Base-by-base conservation (phyloP, 2,797 vertebrate species). In the Todus mexicanus region DNA sequence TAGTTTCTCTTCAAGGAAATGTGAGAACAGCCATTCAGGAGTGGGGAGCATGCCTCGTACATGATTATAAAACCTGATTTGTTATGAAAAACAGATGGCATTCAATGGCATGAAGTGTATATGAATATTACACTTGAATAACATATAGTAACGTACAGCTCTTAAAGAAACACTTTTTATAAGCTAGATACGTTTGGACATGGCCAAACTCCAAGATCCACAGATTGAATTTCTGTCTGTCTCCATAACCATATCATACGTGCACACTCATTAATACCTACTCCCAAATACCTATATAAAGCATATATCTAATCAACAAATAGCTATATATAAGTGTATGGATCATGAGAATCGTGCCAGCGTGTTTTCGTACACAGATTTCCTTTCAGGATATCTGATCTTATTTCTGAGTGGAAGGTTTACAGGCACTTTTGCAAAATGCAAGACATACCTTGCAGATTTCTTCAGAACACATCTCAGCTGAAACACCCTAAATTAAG, bases 81-180 rank as follows among this genome's bases (percentile, higher is more conserved):
- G 51, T 82, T 91, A 96, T 84, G 83, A 85, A 93, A 94, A 95
- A 7, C 94, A 95, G 93, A 95, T 96, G 94, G 85, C 89, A 73
- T 42, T 84, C 75, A 84, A 86, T 31, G 87, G 43, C 76, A 81
- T 65, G 33, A 83, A 93, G 47, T 23, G 29, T 31, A 73, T 56
- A 91, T 57, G 48, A 93, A 50, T 73, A 87, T 81, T 81, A 56
- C 53, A 71, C 54, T 78, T 76, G 37, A 94, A 75, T 70, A 84
- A 60, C 75, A 63, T 31, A 48, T 4, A 88, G n/a, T 51, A 59
- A 80, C 64, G 50, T 17, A 66, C 0, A 90, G 29, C 35, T 63
- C 89, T 94, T 93, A 66, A 87, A 92, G 70, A 78, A 91, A 48
- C 66, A 76, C 54, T 85, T 84, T 40, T 53, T 81, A 60, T 48